Evolutionary conservation across 2,113 vertebrate genomes (phyloP).

Genomic region (human): DNA sequence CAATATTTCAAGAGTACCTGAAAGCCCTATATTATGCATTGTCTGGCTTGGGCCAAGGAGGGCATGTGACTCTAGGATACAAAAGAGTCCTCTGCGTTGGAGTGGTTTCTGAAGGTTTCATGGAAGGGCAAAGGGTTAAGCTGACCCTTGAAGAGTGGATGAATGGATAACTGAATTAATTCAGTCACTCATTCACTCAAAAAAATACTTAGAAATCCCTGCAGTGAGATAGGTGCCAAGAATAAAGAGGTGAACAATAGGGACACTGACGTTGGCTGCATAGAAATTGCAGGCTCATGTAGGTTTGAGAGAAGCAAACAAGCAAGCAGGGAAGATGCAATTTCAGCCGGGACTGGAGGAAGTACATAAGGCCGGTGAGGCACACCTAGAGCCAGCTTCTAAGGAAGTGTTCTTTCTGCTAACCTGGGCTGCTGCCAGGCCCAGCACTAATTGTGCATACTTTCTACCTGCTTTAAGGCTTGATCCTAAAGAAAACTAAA

Average conservation of each 20-base stretch:
- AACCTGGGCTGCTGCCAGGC: neutral
- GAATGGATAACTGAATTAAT: neutral
- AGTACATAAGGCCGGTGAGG: neutral
- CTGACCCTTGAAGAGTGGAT: neutral
- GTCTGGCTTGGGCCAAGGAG: neutral
- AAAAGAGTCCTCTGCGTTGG: neutral
- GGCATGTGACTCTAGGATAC: neutral
- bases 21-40: neutral
- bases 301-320: neutral
- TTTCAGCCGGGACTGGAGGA: neutral
- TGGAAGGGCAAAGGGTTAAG: neutral
- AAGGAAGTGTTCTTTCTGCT: neutral
- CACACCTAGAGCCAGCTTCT: neutral
- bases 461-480: neutral
- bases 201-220: neutral
- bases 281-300: neutral
- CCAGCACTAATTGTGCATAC: neutral
- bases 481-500: slow-evolving; percentile 42
- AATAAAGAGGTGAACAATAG: neutral
- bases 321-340: neutral
- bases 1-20: neutral
- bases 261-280: neutral
- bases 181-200: neutral
- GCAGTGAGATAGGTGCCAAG: neutral
- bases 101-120: neutral